Evolutionary conservation across 2,888 invertebrate species (phyloP), one percentile per base, ranked within the genome.

Genomic region (Ophonus ardosiacus): DNA sequence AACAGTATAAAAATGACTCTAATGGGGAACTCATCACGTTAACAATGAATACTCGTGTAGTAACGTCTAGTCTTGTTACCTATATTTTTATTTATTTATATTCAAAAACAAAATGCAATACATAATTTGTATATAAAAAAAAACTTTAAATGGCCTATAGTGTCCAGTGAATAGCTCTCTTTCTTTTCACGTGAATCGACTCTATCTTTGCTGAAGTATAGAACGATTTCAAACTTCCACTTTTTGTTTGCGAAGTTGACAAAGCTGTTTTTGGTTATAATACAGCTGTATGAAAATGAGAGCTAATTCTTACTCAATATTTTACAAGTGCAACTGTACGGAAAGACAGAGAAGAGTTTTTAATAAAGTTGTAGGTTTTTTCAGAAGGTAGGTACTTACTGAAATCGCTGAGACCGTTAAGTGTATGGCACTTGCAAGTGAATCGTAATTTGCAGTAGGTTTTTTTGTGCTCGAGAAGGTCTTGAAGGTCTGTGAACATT

Each of bases 391-490:
- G 56, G 8, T 85, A 92, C 92, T 92, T 91, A 93, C 93, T 93
- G 86, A 92, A 92, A 91, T 85, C 85, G 43, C 80, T 79, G n/a
- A 80, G 80, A 6, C 85, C 85, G 88, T 92, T 93, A 88, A 93
- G 91, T 87, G 91, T 92, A 90, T 93, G 93, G 90, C 94, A 95
- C 91, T 94, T 94, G 92, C 95, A 95, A 87, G 94, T 94, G 91
- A 95, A 95, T 88, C 94, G 93, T 88, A 95, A 92, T 90, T 94
- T 94, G 91, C 95, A 95, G 90, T 94, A 94, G 85, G 93, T 93
- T 88, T 95, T 94, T 92, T 95, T 95, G 92, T 96, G 96, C 88
- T 95, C 95, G 87, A 95, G 92, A 86, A 95, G 92, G 88, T 95
- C 95, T 87, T 94, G 94, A 15, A 96, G 92, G 88, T 95, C 95